phyloP scores from a whole-genome alignment of 2,888 invertebrate genomes.

The Nebria brevicollis region DNA sequence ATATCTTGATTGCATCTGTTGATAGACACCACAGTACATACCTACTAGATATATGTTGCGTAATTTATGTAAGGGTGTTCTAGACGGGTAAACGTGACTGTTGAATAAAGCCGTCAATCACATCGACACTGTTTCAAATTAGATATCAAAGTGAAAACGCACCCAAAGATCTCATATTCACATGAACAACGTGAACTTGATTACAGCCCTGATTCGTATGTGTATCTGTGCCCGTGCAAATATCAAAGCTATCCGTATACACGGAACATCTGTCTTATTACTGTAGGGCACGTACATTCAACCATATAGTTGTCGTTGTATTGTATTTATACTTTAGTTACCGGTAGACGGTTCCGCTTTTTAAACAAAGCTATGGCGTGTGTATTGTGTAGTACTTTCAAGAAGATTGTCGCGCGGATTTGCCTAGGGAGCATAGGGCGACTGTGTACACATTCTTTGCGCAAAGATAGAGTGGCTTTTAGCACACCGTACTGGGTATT shows the following conservation, averaged over 20 bases:
- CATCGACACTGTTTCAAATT: slow-evolving; percentile 58
- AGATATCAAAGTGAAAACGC: slow-evolving; percentile 50
- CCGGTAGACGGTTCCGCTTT: background rate
- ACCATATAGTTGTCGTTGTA: background rate
- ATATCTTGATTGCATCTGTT: slow-evolving; percentile 43
- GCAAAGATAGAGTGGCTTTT: slow-evolving; percentile 1
- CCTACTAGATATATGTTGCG: background rate
- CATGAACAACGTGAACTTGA: slow-evolving; percentile 44
- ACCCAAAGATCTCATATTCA: slow-evolving; percentile 30
- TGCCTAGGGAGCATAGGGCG: background rate
- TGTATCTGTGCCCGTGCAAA: slow-evolving; percentile 2
- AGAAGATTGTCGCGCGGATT: background rate
- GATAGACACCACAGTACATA: background rate
- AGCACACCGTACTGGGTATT: background rate
- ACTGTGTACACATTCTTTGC: background rate
- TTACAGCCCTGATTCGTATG: slow-evolving; percentile 11
- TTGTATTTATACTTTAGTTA: background rate
- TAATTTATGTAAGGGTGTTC: background rate
- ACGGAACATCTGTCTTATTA: slow-evolving; percentile 10
- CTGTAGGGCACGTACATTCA: background rate
- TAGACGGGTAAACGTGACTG: slow-evolving; percentile 34
- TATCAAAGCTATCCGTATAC: slow-evolving; percentile 16
- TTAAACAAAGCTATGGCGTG: background rate
- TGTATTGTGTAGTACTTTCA: background rate
- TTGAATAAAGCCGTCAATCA: slow-evolving; percentile 59